Percentiles rank a stretch among this genome's conserved stretches.
These are phyloP conservation scores for Tapera naevia DNA, from an alignment of 2,797 vertebrate genomes.

Conservation along the genomic window DNA sequence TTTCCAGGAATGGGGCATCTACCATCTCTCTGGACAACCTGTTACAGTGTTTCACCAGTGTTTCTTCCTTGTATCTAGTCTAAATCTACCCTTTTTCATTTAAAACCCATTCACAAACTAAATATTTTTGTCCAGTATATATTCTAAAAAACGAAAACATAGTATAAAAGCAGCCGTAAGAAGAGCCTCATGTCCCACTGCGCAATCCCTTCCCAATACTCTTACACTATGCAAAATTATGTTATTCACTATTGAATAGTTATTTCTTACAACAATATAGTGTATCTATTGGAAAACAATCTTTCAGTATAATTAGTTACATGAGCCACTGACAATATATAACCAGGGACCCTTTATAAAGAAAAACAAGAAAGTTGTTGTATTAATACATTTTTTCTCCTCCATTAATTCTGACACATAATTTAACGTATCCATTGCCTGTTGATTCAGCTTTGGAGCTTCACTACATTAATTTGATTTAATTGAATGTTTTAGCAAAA, in stretches of 20 bases:
- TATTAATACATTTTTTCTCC: not conserved
- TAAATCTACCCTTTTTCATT: not conserved
- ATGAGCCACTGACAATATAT: not conserved
- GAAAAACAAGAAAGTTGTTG: not conserved
- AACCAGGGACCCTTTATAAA: not conserved
- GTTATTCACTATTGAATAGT: not conserved
- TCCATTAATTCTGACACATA: not conserved
- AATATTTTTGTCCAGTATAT: not conserved
- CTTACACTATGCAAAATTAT: not conserved
- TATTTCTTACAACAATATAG: not conserved
- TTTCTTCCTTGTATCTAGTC: too few relatives aligned
- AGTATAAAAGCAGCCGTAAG: not conserved
- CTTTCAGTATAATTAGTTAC: not conserved
- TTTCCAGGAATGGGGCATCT: too few relatives aligned
- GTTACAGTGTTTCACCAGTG: too few relatives aligned
- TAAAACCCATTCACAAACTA: not conserved
- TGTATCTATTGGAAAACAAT: not conserved
- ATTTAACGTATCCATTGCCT: not conserved
- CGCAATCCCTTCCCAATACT: not conserved
- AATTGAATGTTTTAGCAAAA: not conserved
- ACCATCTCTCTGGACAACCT: too few relatives aligned
- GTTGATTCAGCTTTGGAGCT: not conserved
- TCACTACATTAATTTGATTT: not conserved
- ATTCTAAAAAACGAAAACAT: not conserved
- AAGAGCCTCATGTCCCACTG: not conserved